Percentiles rank a stretch among this genome's conserved stretches.
phyloP scores from a whole-genome alignment of 2,113 vertebrate genomes.

The Pan paniscus region DNA sequence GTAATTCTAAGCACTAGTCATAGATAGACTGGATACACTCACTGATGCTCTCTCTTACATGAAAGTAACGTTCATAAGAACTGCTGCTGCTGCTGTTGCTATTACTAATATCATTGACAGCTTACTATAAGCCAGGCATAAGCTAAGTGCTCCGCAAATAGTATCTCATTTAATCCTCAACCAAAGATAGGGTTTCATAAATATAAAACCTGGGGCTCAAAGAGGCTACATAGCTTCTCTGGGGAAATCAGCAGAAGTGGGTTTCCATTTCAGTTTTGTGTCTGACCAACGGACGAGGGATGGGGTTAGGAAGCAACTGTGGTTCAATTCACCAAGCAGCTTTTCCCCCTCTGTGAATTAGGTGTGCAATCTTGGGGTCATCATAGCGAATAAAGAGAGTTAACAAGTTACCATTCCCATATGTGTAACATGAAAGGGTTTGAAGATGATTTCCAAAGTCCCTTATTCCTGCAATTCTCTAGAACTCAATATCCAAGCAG shows the following conservation, averaged over 20 bases:
- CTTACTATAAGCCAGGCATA: neutral
- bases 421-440: neutral
- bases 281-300: neutral
- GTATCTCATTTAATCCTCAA: neutral
- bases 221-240: neutral
- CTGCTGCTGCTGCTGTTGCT: neutral
- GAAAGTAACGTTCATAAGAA: neutral
- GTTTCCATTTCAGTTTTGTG: neutral
- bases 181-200: neutral
- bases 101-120: neutral
- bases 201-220: neutral
- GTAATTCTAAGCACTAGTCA: neutral
- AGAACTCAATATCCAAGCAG: neutral
- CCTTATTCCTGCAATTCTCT: neutral
- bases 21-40: neutral
- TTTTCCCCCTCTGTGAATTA: neutral
- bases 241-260: neutral
- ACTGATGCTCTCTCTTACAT: too few relatives aligned
- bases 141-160: neutral
- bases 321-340: neutral
- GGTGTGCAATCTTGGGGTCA: neutral
- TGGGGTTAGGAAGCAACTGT: neutral
- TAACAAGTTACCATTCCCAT: neutral
- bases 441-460: conserved; percentile 5
- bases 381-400: neutral